Base-by-base conservation (phyloP, 2,113 vertebrate genomes). In the Notarius quadriscutis region DNA sequence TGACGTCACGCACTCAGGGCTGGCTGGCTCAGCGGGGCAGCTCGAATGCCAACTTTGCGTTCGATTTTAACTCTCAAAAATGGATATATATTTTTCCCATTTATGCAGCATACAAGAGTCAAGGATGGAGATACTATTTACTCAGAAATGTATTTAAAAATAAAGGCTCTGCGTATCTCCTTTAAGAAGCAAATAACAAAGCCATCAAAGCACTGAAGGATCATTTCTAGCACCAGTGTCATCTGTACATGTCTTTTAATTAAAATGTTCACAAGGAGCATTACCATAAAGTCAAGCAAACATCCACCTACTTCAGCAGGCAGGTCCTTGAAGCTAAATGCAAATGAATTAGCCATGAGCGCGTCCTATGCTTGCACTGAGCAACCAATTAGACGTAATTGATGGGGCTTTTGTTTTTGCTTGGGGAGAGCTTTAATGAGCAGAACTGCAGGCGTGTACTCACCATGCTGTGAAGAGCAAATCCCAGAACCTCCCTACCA, bases 321-420 rank as follows among this genome's bases (percentile, higher is more conserved):
- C 77, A 84, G 75, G 41, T 79, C 48, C 55, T 50, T 78, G 65
- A 81, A 91, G 91, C 85, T 88, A 34, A 84, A 90, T 75, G 84
- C 58, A 88, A 94, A 91, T 93, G 89, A 90, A 90, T 92, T 85
- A 90, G 88, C 77, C 84, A 72, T 89, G 88, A 91, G 89, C 91
- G 91, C 89, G 88, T 90, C 84, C 84, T 41, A 25, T 87, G 82
- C 67, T 62, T 2, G 87, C 89, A 86, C 75, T 41, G 72, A 89
- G 87, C 72, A 79, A 87, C 84, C 91, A 91, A 93, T 94, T 93
- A 92, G 90, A 84, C 87, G 88, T 90, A 92, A 93, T 92, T 91
- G 88, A 92, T 91, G 89, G 81, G 65, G 89, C 86, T 92, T 92
- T 91, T 92, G 92, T 93, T 93, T 41, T 92, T 90, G 91, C 87